Evolutionary conservation across 2,888 invertebrate genomes (phyloP), one percentile per base, ranked within the genome.

Genomic region (Cryptocheilus praepositus): DNA sequence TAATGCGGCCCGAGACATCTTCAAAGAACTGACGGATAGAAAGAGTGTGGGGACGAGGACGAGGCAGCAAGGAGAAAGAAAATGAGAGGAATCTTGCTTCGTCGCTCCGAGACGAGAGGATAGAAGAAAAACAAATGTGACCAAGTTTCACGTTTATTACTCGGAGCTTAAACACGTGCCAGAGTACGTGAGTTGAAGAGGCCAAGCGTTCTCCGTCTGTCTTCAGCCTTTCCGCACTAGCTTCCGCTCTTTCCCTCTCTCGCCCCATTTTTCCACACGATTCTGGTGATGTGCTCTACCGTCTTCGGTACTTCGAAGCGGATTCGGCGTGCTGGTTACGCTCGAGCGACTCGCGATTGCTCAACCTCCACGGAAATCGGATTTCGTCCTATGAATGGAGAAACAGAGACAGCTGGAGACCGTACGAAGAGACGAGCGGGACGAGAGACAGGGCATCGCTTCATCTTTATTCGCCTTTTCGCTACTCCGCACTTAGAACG

Each of bases 311-410:
- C 49, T 18, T 46, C 16, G 18, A 49, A 49, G 49, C 49, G 16
- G 49, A 49, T 49, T 49, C 16, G 8, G 19, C 53, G 53, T n/a
- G 21, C 25, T n/a, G 16, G 25, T 46, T 61, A 36, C 54, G 36
- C 46, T 25, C 44, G 49, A 43, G 46, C 18, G 49, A 15, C 53
- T 25, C 22, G 13, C 3, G 21, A 18, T 49, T 49, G n/a, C 49
- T 49, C 49, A 74, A 71, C 73, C 71, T 75, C 77, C 62, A 65
- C 79, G 79, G 76, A 82, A 81, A 82, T 79, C 81, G 74, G 76
- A 80, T 82, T 81, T 76, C 70, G 77, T 71, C 62, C 64, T 58
- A 57, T 59, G 72, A 66, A 66, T 64, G 59, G 71, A 73, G 66
- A 62, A 58, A 63, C 64, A 62, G 65, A 70, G 70, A 52, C 49